Evolutionary conservation across 2,888 invertebrate genomes (phyloP).

Genomic region (Himalopsyche tibetana): DNA sequence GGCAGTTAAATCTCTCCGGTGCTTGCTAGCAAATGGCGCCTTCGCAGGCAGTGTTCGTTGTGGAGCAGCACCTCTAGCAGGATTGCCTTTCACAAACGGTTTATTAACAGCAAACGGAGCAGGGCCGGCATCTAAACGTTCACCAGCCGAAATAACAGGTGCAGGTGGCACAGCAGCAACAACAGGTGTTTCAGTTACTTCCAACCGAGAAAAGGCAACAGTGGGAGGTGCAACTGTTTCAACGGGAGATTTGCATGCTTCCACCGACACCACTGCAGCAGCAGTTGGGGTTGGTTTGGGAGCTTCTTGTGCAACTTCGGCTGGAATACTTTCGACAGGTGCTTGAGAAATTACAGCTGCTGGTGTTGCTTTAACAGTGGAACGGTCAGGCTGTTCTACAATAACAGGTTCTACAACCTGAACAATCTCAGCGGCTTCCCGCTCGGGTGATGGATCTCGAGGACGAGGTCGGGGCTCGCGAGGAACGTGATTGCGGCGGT

Average conservation of each 20-base stretch:
- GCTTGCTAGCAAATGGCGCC: slow-evolving; percentile 74
- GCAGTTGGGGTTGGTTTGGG: slow-evolving; percentile 3
- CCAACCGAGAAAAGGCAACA: slow-evolving; percentile 16
- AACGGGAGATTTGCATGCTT: background rate
- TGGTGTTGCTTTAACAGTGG: background rate
- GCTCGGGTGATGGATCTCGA: background rate
- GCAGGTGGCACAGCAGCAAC: slow-evolving; percentile 67
- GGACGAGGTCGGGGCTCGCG: slow-evolving; percentile 6
- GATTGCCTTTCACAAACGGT: slow-evolving; percentile 73
- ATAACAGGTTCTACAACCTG: slow-evolving; percentile 12
- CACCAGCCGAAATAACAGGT: slow-evolving; percentile 59
- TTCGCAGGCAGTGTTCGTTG: slow-evolving; percentile 74
- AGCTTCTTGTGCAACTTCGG: background rate
- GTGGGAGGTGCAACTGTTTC: background rate
- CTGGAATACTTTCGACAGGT: slow-evolving; percentile 3
- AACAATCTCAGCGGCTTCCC: background rate
- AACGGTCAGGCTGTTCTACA: slow-evolving; percentile 18
- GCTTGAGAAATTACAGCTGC: background rate
- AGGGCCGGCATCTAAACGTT: slow-evolving; percentile 47
- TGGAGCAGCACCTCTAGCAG: slow-evolving; percentile 73
- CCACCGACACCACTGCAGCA: background rate
- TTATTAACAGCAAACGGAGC: slow-evolving; percentile 75
- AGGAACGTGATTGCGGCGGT: slow-evolving; percentile 67
- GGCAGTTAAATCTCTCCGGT: slow-evolving; percentile 70
- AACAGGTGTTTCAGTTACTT: slow-evolving; percentile 68